phyloP scores from a whole-genome alignment of 1,140 invertebrate species.

The Aporrectodea caliginosa region DNA sequence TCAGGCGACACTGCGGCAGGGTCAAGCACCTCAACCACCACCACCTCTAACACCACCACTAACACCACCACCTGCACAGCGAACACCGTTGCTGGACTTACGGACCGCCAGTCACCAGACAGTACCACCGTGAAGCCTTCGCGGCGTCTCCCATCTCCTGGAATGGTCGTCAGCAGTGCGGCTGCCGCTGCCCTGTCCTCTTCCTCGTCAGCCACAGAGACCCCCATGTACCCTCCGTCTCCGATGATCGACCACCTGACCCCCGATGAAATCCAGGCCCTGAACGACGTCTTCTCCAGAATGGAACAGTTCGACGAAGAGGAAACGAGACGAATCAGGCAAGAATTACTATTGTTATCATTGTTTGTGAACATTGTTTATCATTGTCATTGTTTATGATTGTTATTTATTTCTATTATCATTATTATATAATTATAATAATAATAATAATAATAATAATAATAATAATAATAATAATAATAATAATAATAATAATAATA shows the following conservation, averaged over 20 bases:
- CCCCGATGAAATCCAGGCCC: slow-evolving; percentile 40
- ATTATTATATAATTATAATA: too few species aligned
- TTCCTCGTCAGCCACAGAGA: background rate
- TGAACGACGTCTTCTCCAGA: slow-evolving; percentile 41
- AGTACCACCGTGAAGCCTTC: background rate
- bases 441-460: too few species aligned
- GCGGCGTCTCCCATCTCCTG: too few species aligned
- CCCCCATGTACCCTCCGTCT: slow-evolving; percentile 40
- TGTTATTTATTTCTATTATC: too few species aligned
- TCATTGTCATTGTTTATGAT: background rate
- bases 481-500: too few species aligned
- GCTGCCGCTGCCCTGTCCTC: too few species aligned
- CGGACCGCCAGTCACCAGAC: background rate
- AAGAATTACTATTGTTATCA: slow-evolving; percentile 5
- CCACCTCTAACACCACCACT: too few species aligned
- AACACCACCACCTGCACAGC: background rate
- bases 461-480: too few species aligned
- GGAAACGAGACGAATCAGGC: slow-evolving; percentile 41
- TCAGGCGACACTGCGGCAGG: too few species aligned
- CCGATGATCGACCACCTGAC: slow-evolving; percentile 41
- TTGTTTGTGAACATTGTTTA: background rate
- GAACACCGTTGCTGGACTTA: background rate
- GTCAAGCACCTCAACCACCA: too few species aligned
- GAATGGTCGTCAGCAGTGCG: background rate
- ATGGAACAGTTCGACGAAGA: slow-evolving; percentile 44